These are phyloP conservation scores for Tenthredo mesomela DNA, from an alignment of 2,888 invertebrate species.

Conservation along the genomic window DNA sequence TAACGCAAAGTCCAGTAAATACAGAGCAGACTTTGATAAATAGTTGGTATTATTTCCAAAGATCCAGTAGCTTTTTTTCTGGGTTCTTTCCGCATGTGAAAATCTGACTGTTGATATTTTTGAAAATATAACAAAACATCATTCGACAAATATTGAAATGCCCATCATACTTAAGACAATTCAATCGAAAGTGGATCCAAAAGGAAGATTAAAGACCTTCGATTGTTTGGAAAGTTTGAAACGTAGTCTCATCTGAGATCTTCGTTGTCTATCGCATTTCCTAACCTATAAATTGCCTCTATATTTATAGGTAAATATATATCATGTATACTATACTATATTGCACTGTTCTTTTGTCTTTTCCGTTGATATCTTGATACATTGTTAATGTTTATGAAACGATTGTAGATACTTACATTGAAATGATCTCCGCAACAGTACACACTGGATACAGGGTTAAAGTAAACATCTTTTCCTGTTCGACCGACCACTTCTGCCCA, in stretches of 20 bases:
- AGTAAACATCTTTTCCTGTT: conserved; percentile 33
- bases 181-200: too few relatives aligned
- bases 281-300: background rate
- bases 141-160: too few relatives aligned
- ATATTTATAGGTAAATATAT: background rate
- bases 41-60: too few relatives aligned
- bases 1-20: too few relatives aligned
- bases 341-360: background rate
- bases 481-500: conserved; percentile 32
- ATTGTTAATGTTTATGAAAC: background rate
- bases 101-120: too few relatives aligned
- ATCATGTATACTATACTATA: background rate
- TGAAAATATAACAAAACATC: too few relatives aligned
- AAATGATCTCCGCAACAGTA: conserved; percentile 38
- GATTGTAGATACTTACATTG: conserved; percentile 2
- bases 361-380: background rate
- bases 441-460: conserved; percentile 26
- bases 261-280: background rate
- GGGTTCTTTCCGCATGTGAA: too few relatives aligned
- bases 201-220: too few relatives aligned
- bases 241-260: background rate
- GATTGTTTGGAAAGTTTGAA: too few relatives aligned
- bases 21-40: too few relatives aligned
- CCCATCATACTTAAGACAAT: too few relatives aligned
- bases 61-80: too few relatives aligned